Evolutionary conservation across 2,888 invertebrate species (phyloP).

Genomic region (Alloscopus bannaensis): DNA sequence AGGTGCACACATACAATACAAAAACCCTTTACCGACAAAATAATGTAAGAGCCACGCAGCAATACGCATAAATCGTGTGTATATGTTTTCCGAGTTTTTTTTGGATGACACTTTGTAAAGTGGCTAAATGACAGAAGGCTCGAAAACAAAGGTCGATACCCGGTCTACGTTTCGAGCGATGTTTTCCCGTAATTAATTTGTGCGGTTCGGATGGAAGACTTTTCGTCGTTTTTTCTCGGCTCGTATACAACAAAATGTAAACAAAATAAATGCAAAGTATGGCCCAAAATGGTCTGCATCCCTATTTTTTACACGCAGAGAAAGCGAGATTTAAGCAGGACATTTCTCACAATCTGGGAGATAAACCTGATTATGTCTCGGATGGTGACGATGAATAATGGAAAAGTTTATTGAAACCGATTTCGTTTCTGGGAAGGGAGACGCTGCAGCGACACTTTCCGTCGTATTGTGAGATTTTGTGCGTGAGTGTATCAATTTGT

Average conservation of each 20-base stretch:
- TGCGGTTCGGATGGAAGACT: conserved; percentile 1
- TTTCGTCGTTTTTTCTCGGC: conserved; percentile 7
- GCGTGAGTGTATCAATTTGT: conserved; percentile 21
- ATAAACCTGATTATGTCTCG: not conserved
- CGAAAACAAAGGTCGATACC: conserved; percentile 35
- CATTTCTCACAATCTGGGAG: not conserved
- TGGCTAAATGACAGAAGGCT: no score
- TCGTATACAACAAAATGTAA: conserved; percentile 19
- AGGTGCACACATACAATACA: not conserved
- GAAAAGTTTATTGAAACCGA: not conserved
- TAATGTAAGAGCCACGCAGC: no score
- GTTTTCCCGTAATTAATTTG: conserved; percentile 38
- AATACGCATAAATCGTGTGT: not conserved
- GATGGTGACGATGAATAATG: not conserved
- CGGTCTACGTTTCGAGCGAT: conserved; percentile 28
- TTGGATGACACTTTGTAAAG: not conserved
- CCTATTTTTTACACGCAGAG: conserved; percentile 9
- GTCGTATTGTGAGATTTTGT: not conserved
- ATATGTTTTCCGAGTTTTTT: not conserved
- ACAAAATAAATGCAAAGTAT: conserved; percentile 5
- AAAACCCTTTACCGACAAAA: no score
- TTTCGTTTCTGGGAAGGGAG: not conserved
- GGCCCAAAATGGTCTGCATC: no score
- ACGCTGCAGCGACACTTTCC: not conserved
- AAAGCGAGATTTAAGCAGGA: not conserved